These are phyloP conservation scores for Gastrophryne carolinensis DNA, from an alignment of 2,797 vertebrate species.

Conservation along the genomic window DNA sequence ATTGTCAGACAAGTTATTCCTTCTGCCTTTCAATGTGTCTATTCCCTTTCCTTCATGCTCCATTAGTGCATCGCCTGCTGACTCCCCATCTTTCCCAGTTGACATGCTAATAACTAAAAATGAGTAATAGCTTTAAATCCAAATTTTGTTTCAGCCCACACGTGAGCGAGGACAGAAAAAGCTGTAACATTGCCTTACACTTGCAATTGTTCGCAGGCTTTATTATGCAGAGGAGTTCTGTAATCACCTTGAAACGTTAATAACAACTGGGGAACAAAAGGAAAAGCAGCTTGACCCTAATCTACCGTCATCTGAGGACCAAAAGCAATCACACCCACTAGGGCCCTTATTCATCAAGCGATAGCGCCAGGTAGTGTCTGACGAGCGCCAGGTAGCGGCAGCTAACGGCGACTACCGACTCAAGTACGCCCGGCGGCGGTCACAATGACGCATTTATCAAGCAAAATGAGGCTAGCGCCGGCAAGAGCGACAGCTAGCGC, in stretches of 20 bases:
- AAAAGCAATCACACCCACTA: too few species aligned
- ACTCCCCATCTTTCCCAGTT: constrained; percentile 43
- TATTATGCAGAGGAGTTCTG: not conserved
- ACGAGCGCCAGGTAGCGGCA: too few species aligned
- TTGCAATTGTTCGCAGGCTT: not conserved
- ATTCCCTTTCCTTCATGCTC: constrained; percentile 48
- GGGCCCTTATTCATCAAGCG: too few species aligned
- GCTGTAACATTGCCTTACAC: not conserved
- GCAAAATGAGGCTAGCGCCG: too few species aligned
- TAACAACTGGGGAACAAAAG: too few species aligned
- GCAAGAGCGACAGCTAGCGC: too few species aligned
- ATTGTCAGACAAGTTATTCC: constrained; percentile 1
- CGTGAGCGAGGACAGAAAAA: constrained; percentile 21
- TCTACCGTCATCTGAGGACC: too few species aligned
- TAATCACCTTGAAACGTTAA: not conserved
- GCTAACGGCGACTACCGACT: too few species aligned
- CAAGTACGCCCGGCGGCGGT: too few species aligned
- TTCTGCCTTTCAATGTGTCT: constrained; percentile 24
- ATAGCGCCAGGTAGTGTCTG: too few species aligned
- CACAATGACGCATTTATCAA: too few species aligned
- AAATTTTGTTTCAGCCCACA: constrained; percentile 37
- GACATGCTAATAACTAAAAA: constrained; percentile 50
- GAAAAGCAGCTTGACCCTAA: too few species aligned
- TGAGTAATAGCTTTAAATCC: constrained; percentile 47
- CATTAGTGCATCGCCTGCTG: constrained; percentile 36